Percentiles rank a stretch among this genome's conserved stretches.
These are phyloP conservation scores for Dendrophyllia cribrosa DNA, from an alignment of 64 coral and sea anemone species.

Conservation along the genomic window DNA sequence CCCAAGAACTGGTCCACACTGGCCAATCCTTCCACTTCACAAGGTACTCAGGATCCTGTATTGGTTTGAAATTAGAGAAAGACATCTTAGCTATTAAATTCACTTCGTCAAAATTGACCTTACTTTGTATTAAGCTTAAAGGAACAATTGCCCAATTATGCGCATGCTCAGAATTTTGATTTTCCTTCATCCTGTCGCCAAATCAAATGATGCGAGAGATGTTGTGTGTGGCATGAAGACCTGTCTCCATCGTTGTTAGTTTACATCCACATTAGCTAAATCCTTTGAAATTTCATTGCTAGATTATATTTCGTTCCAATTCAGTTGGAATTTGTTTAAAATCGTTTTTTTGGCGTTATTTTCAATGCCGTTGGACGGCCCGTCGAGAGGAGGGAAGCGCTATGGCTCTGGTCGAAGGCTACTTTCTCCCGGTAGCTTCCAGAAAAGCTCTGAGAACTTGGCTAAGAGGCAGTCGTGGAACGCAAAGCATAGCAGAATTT, in stretches of 20 bases:
- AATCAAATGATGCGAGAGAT: background rate
- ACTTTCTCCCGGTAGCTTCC: too few species aligned
- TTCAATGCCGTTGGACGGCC: background rate
- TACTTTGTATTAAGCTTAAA: too few species aligned
- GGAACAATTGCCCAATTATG: too few species aligned
- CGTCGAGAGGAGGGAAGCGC: background rate
- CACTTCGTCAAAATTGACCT: too few species aligned
- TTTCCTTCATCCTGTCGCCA: background rate
- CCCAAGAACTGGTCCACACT: conserved; percentile 13
- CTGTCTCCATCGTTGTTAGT: background rate
- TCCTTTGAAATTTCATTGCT: background rate
- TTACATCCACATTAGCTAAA: background rate
- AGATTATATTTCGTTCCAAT: background rate
- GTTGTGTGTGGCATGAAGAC: background rate
- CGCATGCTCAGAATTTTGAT: too few species aligned
- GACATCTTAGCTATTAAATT: background rate
- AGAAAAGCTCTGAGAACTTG: too few species aligned
- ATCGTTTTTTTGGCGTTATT: background rate
- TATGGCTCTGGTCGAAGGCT: too few species aligned
- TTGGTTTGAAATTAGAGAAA: background rate
- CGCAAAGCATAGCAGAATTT: too few species aligned
- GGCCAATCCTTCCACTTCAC: conserved; percentile 45
- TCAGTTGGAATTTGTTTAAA: background rate
- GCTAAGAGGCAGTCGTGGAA: too few species aligned
- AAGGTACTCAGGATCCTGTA: conserved; percentile 24